These are phyloP conservation scores for Naso thynnoides DNA, from an alignment of 2,797 vertebrate species.

Conservation along the genomic window DNA sequence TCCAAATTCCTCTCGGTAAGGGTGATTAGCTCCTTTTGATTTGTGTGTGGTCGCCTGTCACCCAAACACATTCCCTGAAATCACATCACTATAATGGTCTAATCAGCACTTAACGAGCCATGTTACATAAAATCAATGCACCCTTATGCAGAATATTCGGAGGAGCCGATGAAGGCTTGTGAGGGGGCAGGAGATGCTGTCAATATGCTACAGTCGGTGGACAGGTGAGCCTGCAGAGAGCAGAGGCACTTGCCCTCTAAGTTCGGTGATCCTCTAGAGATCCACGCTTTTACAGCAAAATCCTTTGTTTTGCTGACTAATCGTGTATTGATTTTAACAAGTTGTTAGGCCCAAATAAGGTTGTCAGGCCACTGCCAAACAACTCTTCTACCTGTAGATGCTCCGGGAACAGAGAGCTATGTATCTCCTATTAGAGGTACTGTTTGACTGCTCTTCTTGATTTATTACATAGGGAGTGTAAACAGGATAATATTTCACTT, in stretches of 20 bases:
- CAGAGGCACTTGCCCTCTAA: conserved; percentile 63
- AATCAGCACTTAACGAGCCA: conserved; percentile 85
- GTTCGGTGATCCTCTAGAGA: conserved; percentile 71
- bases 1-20: conserved; percentile 67
- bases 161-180: conserved; percentile 70
- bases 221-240: conserved; percentile 53
- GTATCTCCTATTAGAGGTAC: conserved; percentile 14
- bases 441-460: conserved; percentile 31
- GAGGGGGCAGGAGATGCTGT: conserved; percentile 65
- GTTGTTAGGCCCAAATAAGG: conserved; percentile 80
- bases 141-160: conserved; percentile 79
- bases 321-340: conserved; percentile 82
- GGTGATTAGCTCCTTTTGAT: conserved; percentile 79
- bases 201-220: conserved; percentile 60
- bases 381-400: conserved; percentile 63
- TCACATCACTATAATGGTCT: conserved; percentile 84
- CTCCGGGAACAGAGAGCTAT: conserved; percentile 40
- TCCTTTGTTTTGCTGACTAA: conserved; percentile 86
- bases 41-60: conserved; percentile 77
- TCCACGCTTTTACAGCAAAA: conserved; percentile 81
- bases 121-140: conserved; percentile 86
- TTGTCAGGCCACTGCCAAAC: conserved; percentile 71
- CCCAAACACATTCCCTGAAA: conserved; percentile 79
- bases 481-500: conserved; percentile 27
- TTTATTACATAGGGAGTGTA: conserved; percentile 31